Evolutionary conservation across 2,888 invertebrate genomes (phyloP), one percentile per base, ranked within the genome.

Genomic region (Cheilosia vernalis): DNA sequence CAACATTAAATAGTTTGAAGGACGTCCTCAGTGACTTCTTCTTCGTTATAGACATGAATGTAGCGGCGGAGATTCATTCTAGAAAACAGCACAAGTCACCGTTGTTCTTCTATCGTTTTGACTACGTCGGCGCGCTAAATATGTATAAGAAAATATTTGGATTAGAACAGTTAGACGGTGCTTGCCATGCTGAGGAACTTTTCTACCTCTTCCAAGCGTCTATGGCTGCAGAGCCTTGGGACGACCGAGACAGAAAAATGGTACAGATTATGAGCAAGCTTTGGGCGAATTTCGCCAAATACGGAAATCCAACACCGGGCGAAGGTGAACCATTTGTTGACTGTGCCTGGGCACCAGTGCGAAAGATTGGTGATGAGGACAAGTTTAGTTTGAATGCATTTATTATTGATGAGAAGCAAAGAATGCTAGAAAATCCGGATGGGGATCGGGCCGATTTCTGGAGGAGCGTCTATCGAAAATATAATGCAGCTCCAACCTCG

Each of bases 251-350:
- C 27, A 87, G 87, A 67, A 70, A 73, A 21, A 92, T 93, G 17
- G 90, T 92, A 37, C 89, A 92, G 42, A 90, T 92, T 63, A 91
- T 94, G 89, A 91, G 92, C n/a, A 89, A 91, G 40, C 90, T 94
- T 91, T 94, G 94, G 94, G 93, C 94, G 0, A 94, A 94, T 88
- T 95, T 95, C 89, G 94, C 94, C 1, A 93, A 93, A 89, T 92
- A 89, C 88, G 66, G 79, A 33, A 81, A 87, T 49, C 87, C 87
- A 63, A 85, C 87, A n/a, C 64, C 79, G 1, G n/a, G 49, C 15
- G 6, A 72, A 7, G 63, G 61, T 15, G 40, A 55, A 15, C 10
- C 5, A 5, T 6, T 37, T 21, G 21, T 87, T 27, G 63, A 82
- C 37, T 80, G 80, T 51, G 81, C 81, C 61, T 89, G 89, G 89